phyloP scores from a whole-genome alignment of 2,888 invertebrate genomes.

The Pimpla rufipes region DNA sequence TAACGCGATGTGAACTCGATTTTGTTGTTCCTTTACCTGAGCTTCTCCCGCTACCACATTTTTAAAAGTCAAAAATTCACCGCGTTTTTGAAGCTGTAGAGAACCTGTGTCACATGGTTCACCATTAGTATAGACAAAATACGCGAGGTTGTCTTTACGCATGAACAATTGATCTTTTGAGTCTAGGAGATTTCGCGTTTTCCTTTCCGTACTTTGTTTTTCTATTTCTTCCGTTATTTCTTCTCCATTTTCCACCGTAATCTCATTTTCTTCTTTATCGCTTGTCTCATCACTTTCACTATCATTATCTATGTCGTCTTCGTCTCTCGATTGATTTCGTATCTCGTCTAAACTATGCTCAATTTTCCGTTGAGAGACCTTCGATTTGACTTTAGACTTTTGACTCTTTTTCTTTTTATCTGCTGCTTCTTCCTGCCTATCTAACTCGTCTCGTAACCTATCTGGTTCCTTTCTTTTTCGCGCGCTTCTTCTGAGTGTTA shows the following conservation, averaged over 20 bases:
- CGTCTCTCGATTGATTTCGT: not conserved
- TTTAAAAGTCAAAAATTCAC: not conserved
- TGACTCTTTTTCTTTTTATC: no score
- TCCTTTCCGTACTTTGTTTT: not conserved
- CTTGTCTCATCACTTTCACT: not conserved
- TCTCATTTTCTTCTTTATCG: not conserved
- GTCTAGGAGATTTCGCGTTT: constrained; percentile 6
- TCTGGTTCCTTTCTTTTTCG: not conserved
- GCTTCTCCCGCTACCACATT: constrained; percentile 2
- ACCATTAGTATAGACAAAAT: constrained; percentile 8
- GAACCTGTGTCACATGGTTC: constrained; percentile 50
- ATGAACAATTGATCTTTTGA: constrained; percentile 45
- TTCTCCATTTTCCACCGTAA: not conserved
- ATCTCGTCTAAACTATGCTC: no score
- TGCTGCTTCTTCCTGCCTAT: not conserved
- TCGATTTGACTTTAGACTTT: no score
- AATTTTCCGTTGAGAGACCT: no score
- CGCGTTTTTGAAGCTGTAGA: not conserved
- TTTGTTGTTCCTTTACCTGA: not conserved
- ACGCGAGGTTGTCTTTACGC: constrained; percentile 26
- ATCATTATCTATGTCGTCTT: not conserved
- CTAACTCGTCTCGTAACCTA: not conserved
- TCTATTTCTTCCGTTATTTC: not conserved
- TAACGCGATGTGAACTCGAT: constrained; percentile 30
- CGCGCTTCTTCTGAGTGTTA: not conserved